Percentiles rank a stretch among this genome's conserved stretches.
Evolutionary conservation across 2,113 vertebrate species (phyloP).

Genomic region (Columba livia): DNA sequence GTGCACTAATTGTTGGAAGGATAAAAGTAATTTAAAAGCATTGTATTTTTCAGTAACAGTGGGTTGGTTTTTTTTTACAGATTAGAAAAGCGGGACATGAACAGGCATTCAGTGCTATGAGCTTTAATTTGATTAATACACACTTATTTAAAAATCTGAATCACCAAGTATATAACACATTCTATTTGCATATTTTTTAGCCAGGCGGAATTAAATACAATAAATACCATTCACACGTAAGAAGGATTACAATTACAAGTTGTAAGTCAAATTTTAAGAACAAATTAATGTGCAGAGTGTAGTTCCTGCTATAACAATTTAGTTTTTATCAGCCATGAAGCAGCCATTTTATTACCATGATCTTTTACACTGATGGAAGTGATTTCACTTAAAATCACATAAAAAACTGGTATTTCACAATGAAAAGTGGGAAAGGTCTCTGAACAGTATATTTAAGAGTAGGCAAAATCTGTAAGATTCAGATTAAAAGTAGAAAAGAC

Average conservation of each 20-base stretch:
- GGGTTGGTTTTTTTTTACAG: neutral
- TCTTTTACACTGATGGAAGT: neutral
- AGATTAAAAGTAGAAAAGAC: neutral
- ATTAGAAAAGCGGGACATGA: neutral
- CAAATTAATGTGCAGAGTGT: neutral
- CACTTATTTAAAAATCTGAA: neutral
- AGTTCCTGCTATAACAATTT: neutral
- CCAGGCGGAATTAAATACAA: neutral
- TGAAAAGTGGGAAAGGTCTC: neutral
- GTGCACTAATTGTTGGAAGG: neutral
- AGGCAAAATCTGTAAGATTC: neutral
- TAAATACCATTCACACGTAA: neutral
- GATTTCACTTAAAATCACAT: neutral
- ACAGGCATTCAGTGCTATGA: neutral
- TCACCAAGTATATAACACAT: neutral
- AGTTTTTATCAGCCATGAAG: neutral
- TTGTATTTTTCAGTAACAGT: neutral
- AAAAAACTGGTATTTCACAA: neutral
- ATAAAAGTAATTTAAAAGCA: neutral
- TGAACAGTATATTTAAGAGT: neutral
- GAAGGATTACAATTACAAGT: neutral
- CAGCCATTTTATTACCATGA: neutral
- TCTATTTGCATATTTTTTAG: neutral
- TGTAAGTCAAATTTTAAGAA: neutral
- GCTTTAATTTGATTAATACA: neutral